Evolutionary conservation across 2,888 invertebrate species (phyloP).

Genomic region (Saturnia japonica): DNA sequence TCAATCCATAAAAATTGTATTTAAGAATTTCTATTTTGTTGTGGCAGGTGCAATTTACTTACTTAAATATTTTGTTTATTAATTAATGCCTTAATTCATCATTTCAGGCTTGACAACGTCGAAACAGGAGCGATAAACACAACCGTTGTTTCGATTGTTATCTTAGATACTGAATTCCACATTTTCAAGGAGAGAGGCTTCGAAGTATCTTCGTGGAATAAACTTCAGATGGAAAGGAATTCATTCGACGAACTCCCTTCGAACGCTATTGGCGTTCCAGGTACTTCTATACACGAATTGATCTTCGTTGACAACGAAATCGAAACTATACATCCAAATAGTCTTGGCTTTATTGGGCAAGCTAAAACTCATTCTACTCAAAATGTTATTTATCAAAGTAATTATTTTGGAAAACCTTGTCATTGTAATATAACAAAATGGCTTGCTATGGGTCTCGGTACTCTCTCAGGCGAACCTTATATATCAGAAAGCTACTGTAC

Average conservation of each 20-base stretch:
- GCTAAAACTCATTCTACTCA: constrained; percentile 67
- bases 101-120: constrained; percentile 83
- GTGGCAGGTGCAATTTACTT: neutral
- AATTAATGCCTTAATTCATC: neutral
- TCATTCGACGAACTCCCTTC: constrained; percentile 82
- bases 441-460: constrained; percentile 74
- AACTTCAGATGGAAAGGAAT: constrained; percentile 84
- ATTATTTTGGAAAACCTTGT: constrained; percentile 84
- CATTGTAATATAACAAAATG: constrained; percentile 83
- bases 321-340: constrained; percentile 67
- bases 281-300: constrained; percentile 81
- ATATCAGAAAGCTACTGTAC: constrained; percentile 83
- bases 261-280: constrained; percentile 78
- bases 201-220: constrained; percentile 85
- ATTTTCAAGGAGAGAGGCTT: constrained; percentile 83
- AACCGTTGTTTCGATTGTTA: constrained; percentile 82
- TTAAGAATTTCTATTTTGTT: neutral
- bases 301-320: constrained; percentile 74
- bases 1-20: no score
- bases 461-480: constrained; percentile 64
- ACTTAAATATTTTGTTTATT: no score
- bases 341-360: constrained; percentile 83
- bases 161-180: constrained; percentile 84
- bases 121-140: constrained; percentile 84
- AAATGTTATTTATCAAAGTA: constrained; percentile 78